Evolutionary conservation across 2,797 vertebrate genomes (phyloP).

Genomic region (Echiichthys vipera): DNA sequence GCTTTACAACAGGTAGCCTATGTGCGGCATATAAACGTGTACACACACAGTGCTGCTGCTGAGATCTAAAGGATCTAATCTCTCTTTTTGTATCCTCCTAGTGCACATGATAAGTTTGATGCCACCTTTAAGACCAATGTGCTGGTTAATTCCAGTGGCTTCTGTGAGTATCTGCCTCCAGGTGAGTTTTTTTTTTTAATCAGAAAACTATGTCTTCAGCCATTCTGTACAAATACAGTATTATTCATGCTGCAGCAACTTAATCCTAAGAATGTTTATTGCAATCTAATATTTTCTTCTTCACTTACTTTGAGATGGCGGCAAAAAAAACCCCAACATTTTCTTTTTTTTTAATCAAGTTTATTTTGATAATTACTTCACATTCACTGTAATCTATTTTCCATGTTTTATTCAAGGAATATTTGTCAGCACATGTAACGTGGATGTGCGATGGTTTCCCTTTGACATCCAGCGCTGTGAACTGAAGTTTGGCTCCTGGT

Average conservation of each 20-base stretch:
- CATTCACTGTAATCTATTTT: background rate
- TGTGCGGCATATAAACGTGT: background rate
- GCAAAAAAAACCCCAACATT: constrained; percentile 32
- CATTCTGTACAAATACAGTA: constrained; percentile 3
- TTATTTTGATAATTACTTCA: constrained; percentile 7
- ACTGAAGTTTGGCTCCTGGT: constrained; percentile 89
- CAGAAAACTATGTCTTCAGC: background rate
- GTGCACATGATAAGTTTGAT: constrained; percentile 88
- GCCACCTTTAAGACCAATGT: constrained; percentile 87
- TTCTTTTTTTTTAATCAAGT: constrained; percentile 12
- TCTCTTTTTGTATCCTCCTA: constrained; percentile 53
- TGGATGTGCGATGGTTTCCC: constrained; percentile 89
- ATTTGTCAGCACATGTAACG: constrained; percentile 86
- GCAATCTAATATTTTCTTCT: constrained; percentile 28
- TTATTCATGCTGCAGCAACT: constrained; percentile 24
- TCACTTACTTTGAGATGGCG: constrained; percentile 43
- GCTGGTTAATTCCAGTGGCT: constrained; percentile 87
- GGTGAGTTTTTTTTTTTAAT: constrained; percentile 67
- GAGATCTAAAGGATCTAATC: background rate
- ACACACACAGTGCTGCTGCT: background rate
- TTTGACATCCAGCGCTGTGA: constrained; percentile 88
- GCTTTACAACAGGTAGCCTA: constrained; percentile 89
- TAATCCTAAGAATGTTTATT: background rate
- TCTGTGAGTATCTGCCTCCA: constrained; percentile 88
- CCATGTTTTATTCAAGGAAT: constrained; percentile 74